Conservation (phyloP, 2,113 vertebrate species). For the Mus spicilegus region DNA sequence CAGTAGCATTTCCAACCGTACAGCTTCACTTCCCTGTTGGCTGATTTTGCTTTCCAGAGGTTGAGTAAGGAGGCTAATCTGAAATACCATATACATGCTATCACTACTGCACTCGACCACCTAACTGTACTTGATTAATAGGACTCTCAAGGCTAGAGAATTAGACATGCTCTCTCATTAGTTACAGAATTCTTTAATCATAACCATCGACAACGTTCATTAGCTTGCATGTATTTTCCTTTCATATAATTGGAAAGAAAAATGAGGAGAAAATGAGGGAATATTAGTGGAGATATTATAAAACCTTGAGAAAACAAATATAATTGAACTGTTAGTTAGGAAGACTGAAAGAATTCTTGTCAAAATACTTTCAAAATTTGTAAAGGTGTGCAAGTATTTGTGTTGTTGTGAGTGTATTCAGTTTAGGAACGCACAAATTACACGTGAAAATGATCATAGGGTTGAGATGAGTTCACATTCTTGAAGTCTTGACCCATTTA, state of each 20-base stretch:
- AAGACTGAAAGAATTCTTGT: not conserved
- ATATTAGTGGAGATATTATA: not conserved
- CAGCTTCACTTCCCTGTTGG: not conserved
- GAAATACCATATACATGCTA: not conserved
- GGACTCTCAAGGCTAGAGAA: not conserved
- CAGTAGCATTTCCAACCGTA: not conserved
- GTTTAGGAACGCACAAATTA: slow-evolving; percentile 55
- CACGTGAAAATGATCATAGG: not conserved
- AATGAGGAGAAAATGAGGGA: not conserved
- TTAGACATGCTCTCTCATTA: not conserved
- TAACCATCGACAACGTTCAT: not conserved
- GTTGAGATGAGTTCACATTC: slow-evolving; percentile 24
- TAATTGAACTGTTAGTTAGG: not conserved
- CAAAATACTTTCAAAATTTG: slow-evolving; percentile 19
- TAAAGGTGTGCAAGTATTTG: not conserved
- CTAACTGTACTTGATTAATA: not conserved
- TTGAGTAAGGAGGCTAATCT: not conserved
- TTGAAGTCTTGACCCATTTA: slow-evolving; percentile 70
- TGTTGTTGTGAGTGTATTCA: not conserved
- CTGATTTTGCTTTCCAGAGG: not conserved
- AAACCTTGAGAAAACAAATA: not conserved
- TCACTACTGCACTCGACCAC: not conserved
- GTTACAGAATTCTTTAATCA: slow-evolving; percentile 40
- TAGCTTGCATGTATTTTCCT: not conserved
- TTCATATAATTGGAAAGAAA: slow-evolving; percentile 11